Percentiles rank a stretch among this genome's conserved stretches.
phyloP scores from a whole-genome alignment of 2,113 vertebrate genomes.

The Mirza zaza region DNA sequence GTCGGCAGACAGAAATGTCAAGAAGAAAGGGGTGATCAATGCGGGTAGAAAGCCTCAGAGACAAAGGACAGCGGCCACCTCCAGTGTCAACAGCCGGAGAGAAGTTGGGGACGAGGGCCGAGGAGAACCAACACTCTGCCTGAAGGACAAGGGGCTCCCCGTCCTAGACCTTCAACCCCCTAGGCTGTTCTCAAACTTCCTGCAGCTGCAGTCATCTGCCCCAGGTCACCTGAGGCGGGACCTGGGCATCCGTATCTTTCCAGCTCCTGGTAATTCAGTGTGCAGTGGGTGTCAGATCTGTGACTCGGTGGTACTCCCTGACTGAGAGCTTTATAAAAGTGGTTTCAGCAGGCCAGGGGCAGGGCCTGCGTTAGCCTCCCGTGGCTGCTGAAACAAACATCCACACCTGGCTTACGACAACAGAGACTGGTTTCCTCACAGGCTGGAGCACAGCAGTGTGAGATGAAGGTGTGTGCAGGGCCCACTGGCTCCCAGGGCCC shows the following conservation, averaged over 20 bases:
- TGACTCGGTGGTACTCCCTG: not conserved
- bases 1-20: not conserved
- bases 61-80: not conserved
- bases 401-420: not conserved
- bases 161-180: not conserved
- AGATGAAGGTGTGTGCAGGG: not conserved
- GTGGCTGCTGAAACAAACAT: not conserved
- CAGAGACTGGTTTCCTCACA: not conserved
- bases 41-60: not conserved
- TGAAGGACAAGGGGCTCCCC: too few species aligned
- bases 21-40: too few species aligned
- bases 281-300: not conserved
- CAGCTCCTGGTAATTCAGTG: fast-evolving
- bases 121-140: not conserved
- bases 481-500: fast-evolving
- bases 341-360: not conserved
- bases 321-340: not conserved
- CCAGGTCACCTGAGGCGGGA: not conserved
- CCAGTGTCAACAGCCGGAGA: not conserved
- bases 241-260: not conserved
- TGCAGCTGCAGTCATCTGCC: too few species aligned
- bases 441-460: not conserved
- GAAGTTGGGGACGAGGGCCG: too few species aligned
- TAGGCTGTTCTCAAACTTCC: not conserved
- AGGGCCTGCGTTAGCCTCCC: fast-evolving